These are phyloP conservation scores for Bombus pascuorum DNA, from an alignment of 1,140 invertebrate species.

Conservation along the genomic window DNA sequence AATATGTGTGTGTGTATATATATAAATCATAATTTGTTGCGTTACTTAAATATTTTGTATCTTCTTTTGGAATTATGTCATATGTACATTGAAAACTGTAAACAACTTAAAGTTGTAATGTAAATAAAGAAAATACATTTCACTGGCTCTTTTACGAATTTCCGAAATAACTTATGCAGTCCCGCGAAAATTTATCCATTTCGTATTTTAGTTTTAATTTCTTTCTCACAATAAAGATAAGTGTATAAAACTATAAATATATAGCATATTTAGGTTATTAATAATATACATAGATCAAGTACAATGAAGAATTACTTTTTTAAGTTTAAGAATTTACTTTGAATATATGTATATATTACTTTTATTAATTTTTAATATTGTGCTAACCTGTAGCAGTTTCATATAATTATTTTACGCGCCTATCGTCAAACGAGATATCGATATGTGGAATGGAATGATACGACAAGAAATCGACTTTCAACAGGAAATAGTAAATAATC, in stretches of 20 bases:
- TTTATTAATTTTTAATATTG: not conserved
- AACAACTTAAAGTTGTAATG: conserved; percentile 19
- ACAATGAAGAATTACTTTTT: not conserved
- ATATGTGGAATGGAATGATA: not conserved
- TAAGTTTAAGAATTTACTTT: not conserved
- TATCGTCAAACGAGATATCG: conserved; percentile 26
- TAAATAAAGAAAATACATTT: conserved; percentile 48
- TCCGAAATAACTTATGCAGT: not conserved
- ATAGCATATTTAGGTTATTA: not conserved
- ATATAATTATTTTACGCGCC: conserved; percentile 12
- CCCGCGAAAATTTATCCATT: not conserved
- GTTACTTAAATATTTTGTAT: conserved; percentile 15
- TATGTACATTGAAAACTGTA: conserved; percentile 45
- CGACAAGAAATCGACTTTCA: conserved; percentile 32
- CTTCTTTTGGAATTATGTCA: not conserved
- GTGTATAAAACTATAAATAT: not conserved
- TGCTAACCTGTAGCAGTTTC: not conserved
- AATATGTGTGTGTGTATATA: not conserved
- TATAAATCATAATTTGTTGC: conserved; percentile 21
- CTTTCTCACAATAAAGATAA: not conserved
- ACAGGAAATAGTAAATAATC: conserved; percentile 48
- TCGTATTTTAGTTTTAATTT: not conserved
- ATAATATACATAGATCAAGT: not conserved
- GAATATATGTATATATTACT: not conserved
- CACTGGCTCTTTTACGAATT: not conserved